These are phyloP conservation scores for Zophobas atratus DNA, from an alignment of 1,140 invertebrate genomes.

Conservation along the genomic window DNA sequence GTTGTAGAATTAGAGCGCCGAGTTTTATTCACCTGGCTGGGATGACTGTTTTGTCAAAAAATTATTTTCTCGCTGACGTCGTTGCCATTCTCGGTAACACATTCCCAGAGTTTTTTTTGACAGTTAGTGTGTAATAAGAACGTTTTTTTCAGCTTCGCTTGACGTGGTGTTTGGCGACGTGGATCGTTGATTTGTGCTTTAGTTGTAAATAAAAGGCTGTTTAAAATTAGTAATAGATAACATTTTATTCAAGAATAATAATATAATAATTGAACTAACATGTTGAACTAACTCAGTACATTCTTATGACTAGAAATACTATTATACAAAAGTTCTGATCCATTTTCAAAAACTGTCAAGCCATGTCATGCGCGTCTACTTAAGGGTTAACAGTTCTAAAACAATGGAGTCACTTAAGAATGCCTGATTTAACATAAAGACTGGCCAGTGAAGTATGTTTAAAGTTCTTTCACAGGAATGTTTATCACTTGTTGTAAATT, in stretches of 20 bases:
- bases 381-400: conserved; percentile 43
- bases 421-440: conserved; percentile 51
- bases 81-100: conserved; percentile 81
- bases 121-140: conserved; percentile 9
- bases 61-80: conserved; percentile 82
- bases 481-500: conserved; percentile 49
- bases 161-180: conserved; percentile 65
- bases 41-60: conserved; percentile 75
- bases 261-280: conserved; percentile 60
- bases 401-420: conserved; percentile 48
- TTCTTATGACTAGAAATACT: conserved; percentile 64
- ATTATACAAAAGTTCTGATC: conserved; percentile 55
- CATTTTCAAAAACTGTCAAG: conserved; percentile 41
- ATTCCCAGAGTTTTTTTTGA: conserved; percentile 8
- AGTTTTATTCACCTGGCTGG: conserved; percentile 82
- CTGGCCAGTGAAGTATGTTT: conserved; percentile 55
- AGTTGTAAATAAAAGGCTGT: conserved; percentile 20
- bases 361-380: conserved; percentile 8
- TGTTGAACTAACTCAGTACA: conserved; percentile 61
- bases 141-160: conserved; percentile 55
- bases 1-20: conserved; percentile 84
- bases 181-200: conserved; percentile 55
- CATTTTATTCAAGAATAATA: conserved; percentile 60
- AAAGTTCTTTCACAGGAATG: conserved; percentile 49
- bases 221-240: conserved; percentile 59